Conservation (phyloP, 2,113 vertebrate genomes). For the Pipa parva region DNA sequence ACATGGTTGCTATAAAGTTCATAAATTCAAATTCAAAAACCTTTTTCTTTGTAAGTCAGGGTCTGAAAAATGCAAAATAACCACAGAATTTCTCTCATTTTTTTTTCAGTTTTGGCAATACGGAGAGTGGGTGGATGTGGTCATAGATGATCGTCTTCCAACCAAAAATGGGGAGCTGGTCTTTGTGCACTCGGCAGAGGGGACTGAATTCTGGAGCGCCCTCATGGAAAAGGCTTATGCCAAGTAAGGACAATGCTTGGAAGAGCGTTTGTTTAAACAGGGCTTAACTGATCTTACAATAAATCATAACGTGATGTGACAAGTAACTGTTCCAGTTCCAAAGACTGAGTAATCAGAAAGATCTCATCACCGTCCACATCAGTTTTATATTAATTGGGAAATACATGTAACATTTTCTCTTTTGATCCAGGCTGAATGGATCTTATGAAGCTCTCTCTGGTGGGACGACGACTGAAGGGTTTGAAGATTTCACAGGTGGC, state of each 20-base stretch:
- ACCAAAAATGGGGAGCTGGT: constrained; percentile 78
- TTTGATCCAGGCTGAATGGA: constrained; percentile 82
- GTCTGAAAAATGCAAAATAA: too few relatives aligned
- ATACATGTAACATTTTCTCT: too few relatives aligned
- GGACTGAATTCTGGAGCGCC: constrained; percentile 87
- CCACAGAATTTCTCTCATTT: background rate
- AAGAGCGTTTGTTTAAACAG: background rate
- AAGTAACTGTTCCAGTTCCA: too few relatives aligned
- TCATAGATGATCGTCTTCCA: constrained; percentile 87
- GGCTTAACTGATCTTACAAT: too few relatives aligned
- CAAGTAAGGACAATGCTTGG: constrained; percentile 75
- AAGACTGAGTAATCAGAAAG: too few relatives aligned
- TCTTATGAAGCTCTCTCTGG: constrained; percentile 88
- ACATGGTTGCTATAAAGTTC: too few relatives aligned
- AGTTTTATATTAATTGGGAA: too few relatives aligned
- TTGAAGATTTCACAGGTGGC: constrained; percentile 92
- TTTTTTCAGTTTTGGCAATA: constrained; percentile 87
- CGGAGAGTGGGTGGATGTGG: constrained; percentile 89
- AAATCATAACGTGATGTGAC: too few relatives aligned
- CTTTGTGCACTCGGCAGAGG: constrained; percentile 84
- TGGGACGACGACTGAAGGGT: constrained; percentile 87
- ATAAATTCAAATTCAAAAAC: too few relatives aligned
- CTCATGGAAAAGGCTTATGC: constrained; percentile 93
- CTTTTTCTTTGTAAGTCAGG: too few relatives aligned
- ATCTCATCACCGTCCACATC: too few relatives aligned